Base-by-base conservation (phyloP, 2,888 invertebrate species). In the Drosophila paracracens region DNA sequence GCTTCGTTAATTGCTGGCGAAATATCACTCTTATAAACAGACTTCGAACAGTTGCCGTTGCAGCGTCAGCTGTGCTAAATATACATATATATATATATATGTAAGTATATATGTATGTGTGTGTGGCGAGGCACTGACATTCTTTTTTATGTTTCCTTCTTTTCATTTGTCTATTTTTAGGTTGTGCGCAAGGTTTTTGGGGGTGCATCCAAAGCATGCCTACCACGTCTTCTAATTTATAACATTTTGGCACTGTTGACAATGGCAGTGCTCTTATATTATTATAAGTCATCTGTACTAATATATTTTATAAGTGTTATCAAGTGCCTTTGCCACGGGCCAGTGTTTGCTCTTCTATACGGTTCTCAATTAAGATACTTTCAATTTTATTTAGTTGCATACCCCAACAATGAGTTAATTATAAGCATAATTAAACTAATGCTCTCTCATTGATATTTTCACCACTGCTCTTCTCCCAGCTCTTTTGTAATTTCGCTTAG, bases 21-120 rank as follows among this genome's bases (percentile, higher is more conserved):
- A 71, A 76, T 71, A 53, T 60, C 66, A 76, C 60, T 76, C 72
- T 76, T 76, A 68, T 68, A 56, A 62, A 74, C 56, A 56, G 56
- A 69, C 40, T 57, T 65, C 57, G 40, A 21, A 21, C n/a, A 35
- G 46, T 46, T 54, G 53, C 35, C 18, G 35, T 48, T 54, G 18
- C 8, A 25, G 46, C 18, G 18, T 54, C 36, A 25, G 35, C 36
- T 70, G 59, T 53, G 70, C 70, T 66, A 67, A 60, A 63, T 72
- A 48, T 57, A 43, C 38, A 21, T 29, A 27, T 11, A 1, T 40
- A 11, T 35, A 4, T 11, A 21, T 43, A 31, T 25, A 25, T 46
- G 2, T 16, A 2, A 6, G 36, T 48, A 2, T 48, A 2, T 21
- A 13, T 29, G 2, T 11, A 2, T 50, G 11, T 25, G 10, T 48